These are phyloP conservation scores for Trichomycterus rosablanca DNA, from an alignment of 2,113 vertebrate species.

Conservation along the genomic window DNA sequence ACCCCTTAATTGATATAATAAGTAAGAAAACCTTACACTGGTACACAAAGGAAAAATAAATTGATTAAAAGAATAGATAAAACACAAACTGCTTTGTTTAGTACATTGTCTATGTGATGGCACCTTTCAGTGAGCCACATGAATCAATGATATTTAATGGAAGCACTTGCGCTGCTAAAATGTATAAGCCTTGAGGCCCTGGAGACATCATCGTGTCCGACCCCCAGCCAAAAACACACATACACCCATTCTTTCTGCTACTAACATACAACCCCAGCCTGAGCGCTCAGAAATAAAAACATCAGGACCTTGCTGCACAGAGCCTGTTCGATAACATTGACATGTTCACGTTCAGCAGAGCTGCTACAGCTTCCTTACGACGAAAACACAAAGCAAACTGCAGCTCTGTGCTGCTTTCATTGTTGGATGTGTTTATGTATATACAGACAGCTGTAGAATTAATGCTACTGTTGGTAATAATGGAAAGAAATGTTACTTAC, in stretches of 20 bases:
- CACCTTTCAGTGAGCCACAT: conserved; percentile 20
- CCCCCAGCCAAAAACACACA: background rate
- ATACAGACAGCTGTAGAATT: no score
- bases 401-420: conserved; percentile 27
- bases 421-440: no score
- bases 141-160: conserved; percentile 25
- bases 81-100: no score
- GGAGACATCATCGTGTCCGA: background rate
- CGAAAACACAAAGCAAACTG: conserved; percentile 48
- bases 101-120: conserved; percentile 2
- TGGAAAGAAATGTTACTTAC: no score
- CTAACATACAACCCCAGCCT: conserved; percentile 57
- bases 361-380: conserved; percentile 54
- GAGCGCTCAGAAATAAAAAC: conserved; percentile 67
- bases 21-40: no score
- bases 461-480: no score
- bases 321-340: conserved; percentile 74
- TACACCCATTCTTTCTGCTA: conserved; percentile 42
- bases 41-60: no score
- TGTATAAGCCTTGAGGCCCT: background rate
- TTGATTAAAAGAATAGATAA: no score
- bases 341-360: conserved; percentile 67
- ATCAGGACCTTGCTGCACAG: conserved; percentile 65
- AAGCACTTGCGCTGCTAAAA: conserved; percentile 27
- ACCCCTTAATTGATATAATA: no score